Evolutionary conservation across 2,797 vertebrate species (phyloP), one percentile per base, ranked within the genome.

Genomic region (Catamblyrhynchus diadema): DNA sequence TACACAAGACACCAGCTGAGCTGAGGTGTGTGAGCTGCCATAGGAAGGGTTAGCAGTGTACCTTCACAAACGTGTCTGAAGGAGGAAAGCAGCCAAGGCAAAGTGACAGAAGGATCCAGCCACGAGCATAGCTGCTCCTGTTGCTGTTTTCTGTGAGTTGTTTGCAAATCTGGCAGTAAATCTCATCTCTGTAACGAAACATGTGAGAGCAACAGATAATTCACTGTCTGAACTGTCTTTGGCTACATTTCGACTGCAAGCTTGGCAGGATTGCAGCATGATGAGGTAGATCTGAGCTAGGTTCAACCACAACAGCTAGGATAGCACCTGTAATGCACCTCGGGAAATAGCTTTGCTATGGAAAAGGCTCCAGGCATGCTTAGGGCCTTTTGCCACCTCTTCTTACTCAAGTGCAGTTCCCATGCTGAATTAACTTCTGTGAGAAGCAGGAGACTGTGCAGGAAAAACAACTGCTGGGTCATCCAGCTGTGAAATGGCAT

Each of bases 141-240:
- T 98, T 99, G 86, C 87, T 97, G 97, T 99, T 99, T 30, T 98
- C 98, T 6, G 98, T 98, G 51, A 99, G 98, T 94, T 99, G 99
- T 95, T 99, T 99, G 97, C 99, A 99, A 98, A 99, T 99, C 98
- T 99, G 99, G 97, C 99, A 99, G 95, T 99, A 99, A 95, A 99
- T 99, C 96, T 99, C 99, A 93, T 99, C 99, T 95, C 99, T 99
- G 97, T 73, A 95, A 95, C 2, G 61, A 96, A 91, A 97, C 62
- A 93, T 1, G 41, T 48, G 93, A 41, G 45, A 64, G 28, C 61
- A 89, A 66, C 42, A 92, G 45, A 37, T n/a, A 51, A 74, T 74
- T 88, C 86, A 61, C 44, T 60, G 28, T 42, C 66, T 64, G 48
- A 80, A 47, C 66, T 66, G 53, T 39, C 75, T 79, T 71, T 75